phyloP scores from a whole-genome alignment of 2,888 invertebrate genomes.

The Aleiodes alternator region DNA sequence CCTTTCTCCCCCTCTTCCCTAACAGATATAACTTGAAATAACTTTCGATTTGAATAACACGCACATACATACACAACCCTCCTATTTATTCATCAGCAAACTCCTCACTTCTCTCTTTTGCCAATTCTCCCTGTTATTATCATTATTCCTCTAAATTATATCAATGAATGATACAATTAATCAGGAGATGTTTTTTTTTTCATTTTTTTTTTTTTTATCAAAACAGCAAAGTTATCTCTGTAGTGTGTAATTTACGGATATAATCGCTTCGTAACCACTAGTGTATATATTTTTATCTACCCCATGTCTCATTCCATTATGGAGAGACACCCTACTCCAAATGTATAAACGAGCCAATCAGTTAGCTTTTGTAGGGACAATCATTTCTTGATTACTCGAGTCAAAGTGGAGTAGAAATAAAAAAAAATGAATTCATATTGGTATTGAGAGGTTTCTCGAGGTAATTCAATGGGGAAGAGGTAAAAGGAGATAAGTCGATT shows the following conservation, averaged over 20 bases:
- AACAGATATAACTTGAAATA: too few relatives aligned
- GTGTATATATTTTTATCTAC: conserved; percentile 23
- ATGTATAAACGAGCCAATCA: conserved; percentile 72
- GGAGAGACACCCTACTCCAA: conserved; percentile 36
- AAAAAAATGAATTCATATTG: conserved; percentile 13
- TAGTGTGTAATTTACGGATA: conserved; percentile 9
- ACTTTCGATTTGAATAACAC: too few relatives aligned
- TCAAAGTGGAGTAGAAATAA: conserved; percentile 62
- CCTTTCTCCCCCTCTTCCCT: too few relatives aligned
- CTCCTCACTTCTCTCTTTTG: neutral
- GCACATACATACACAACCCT: neutral
- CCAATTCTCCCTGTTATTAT: neutral
- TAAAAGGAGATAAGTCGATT: neutral
- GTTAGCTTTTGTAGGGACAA: conserved; percentile 67
- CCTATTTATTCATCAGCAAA: conserved; percentile 3
- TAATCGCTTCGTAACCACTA: conserved; percentile 8
- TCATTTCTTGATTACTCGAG: conserved; percentile 69
- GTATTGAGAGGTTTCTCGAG: neutral
- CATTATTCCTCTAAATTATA: neutral
- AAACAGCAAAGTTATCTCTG: neutral
- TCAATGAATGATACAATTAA: neutral
- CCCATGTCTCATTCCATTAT: conserved; percentile 26
- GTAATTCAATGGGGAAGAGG: neutral
- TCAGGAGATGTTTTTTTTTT: neutral
- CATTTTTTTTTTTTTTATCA: neutral